Evolutionary conservation across 2,797 vertebrate genomes (phyloP), one percentile per base, ranked within the genome.

Genomic region (Poeciliopsis gracilis): DNA sequence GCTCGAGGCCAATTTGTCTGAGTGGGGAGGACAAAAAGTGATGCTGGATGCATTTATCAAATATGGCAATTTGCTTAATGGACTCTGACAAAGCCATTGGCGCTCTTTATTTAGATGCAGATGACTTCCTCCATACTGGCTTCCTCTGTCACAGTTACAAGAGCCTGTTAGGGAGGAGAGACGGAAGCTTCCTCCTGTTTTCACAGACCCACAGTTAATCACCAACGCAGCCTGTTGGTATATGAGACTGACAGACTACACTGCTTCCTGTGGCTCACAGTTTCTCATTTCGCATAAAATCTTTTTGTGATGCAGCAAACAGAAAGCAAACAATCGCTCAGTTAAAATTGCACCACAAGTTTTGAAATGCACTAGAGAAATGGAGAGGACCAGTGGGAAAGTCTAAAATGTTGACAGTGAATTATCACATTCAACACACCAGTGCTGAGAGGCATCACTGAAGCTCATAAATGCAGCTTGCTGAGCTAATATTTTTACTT

Each of bases 31-130:
- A 88, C 79, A 89, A 91, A 87, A 87, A 87, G 79, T 84, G 74
- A 88, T 77, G 86, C 79, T 92, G 69, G 84, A 88, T 90, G 89
- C 93, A 93, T 95, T 93, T 89, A 91, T 95, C 92, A 94, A 92
- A 93, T 91, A 90, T 91, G 86, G 90, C 92, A 94, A 94, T 95
- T 95, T 95, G 88, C 90, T 92, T 94, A 95, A 95, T 95, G 94
- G 93, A 92, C 88, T 94, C 87, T 92, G 93, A 95, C 93, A 93
- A 93, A 94, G 94, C 93, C 91, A 92, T 85, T 87, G 92, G 91
- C 90, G 73, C 90, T 92, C 92, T 93, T 93, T 94, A 94, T 94
- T 94, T 94, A 94, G 93, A 93, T 94, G 92, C 91, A 92, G 94
- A 94, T 94, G 93, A 93, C 91, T 94, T 94, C 88, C 90, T 92